These are phyloP conservation scores for Chloebia gouldiae DNA, from an alignment of 2,113 vertebrate genomes.

Conservation along the genomic window DNA sequence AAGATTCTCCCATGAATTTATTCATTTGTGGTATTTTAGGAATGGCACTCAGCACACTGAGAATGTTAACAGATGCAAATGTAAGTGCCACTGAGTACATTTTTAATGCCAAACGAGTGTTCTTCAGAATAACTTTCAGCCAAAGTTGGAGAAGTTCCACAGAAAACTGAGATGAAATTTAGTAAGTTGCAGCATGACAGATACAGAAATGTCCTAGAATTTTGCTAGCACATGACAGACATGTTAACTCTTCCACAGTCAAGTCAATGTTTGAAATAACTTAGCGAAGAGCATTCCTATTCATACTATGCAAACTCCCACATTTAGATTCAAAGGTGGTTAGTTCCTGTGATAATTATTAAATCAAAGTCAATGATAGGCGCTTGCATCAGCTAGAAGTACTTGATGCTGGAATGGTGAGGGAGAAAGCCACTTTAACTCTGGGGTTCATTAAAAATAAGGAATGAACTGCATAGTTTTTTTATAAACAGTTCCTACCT, in stretches of 20 bases:
- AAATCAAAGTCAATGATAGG: background rate
- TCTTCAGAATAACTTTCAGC: background rate
- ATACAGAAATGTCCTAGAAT: constrained; percentile 8
- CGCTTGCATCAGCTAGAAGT: background rate
- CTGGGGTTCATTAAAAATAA: background rate
- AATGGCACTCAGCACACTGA: background rate
- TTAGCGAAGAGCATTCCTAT: background rate
- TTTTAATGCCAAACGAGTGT: background rate
- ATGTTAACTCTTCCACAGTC: background rate
- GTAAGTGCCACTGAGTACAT: background rate
- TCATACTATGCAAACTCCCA: background rate
- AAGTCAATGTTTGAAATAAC: background rate
- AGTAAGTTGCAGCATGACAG: background rate
- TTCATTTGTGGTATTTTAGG: constrained; percentile 19
- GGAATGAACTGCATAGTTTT: background rate
- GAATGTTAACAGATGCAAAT: constrained; percentile 28
- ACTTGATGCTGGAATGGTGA: background rate
- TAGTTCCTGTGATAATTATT: background rate
- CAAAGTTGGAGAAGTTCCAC: constrained; percentile 8
- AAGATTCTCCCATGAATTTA: background rate
- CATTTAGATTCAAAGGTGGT: background rate
- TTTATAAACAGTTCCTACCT: background rate
- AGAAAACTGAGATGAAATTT: constrained; percentile 13
- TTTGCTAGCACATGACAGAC: background rate
- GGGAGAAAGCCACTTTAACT: background rate